phyloP scores from a whole-genome alignment of 2,888 invertebrate species.

The Arrhopalites spinosus region DNA sequence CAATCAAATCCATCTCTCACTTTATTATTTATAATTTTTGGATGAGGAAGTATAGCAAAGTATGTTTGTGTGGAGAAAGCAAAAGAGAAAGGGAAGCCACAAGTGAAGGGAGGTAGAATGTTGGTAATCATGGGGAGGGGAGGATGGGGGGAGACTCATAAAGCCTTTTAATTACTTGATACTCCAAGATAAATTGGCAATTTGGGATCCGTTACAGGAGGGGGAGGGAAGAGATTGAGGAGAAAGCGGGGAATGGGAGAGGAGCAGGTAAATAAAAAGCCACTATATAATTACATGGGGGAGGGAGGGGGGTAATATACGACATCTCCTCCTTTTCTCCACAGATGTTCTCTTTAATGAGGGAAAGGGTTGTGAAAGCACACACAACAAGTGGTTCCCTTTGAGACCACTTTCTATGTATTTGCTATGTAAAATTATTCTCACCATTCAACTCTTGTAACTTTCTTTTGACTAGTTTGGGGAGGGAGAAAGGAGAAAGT shows the following conservation, averaged over 20 bases:
- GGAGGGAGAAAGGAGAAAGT: too few species aligned
- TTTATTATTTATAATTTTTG: too few species aligned
- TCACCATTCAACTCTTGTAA: neutral
- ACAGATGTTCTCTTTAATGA: slow-evolving; percentile 26
- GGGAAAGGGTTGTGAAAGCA: neutral
- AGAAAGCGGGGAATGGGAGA: neutral
- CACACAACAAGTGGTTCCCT: slow-evolving; percentile 27
- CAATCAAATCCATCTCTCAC: too few species aligned
- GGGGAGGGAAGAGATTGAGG: slow-evolving; percentile 22
- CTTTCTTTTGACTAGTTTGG: too few species aligned
- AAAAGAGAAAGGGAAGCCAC: neutral
- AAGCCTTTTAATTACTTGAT: slow-evolving; percentile 39
- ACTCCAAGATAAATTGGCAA: slow-evolving; percentile 30
- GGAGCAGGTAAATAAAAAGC: neutral
- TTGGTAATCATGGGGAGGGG: neutral
- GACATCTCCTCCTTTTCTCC: slow-evolving; percentile 20
- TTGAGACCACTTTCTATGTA: slow-evolving; percentile 5
- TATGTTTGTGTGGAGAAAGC: neutral
- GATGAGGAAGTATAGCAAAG: neutral
- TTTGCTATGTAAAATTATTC: neutral
- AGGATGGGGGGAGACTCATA: slow-evolving; percentile 32
- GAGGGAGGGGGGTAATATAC: neutral
- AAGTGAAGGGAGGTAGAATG: neutral
- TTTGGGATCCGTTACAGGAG: slow-evolving; percentile 19
- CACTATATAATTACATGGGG: neutral